These are phyloP conservation scores for Scomber scombrus DNA, from an alignment of 2,113 vertebrate genomes.

Conservation along the genomic window DNA sequence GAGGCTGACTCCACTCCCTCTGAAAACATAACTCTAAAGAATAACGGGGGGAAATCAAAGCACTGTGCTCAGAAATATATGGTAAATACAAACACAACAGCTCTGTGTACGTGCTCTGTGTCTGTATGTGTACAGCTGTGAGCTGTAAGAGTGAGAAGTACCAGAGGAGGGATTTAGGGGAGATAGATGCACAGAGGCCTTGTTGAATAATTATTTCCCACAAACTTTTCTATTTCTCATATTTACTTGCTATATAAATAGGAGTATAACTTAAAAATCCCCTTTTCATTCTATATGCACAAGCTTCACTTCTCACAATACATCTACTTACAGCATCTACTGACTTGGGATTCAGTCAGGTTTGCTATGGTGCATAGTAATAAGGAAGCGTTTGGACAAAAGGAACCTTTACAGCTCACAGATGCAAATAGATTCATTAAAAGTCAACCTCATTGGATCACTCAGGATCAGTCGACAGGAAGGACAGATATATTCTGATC, in stretches of 20 bases:
- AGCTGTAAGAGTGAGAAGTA: constrained; percentile 42
- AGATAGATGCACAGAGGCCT: constrained; percentile 33
- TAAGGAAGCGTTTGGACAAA: constrained; percentile 54
- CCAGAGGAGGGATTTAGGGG: constrained; percentile 56
- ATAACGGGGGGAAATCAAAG: constrained; percentile 55
- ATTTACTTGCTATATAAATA: constrained; percentile 32
- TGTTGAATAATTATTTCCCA: constrained; percentile 53
- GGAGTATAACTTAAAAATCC: constrained; percentile 31
- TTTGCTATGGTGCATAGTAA: constrained; percentile 56
- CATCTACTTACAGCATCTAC: constrained; percentile 19
- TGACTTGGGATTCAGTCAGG: constrained; percentile 49
- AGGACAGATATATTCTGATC: constrained; percentile 66
- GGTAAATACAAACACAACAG: constrained; percentile 50
- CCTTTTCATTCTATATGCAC: constrained; percentile 31
- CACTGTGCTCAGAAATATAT: constrained; percentile 28
- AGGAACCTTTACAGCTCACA: constrained; percentile 46
- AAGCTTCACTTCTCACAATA: constrained; percentile 44
- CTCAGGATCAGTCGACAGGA: constrained; percentile 46
- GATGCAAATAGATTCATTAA: constrained; percentile 69
- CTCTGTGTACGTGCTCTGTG: constrained; percentile 17
- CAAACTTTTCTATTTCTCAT: constrained; percentile 30
- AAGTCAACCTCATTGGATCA: constrained; percentile 48
- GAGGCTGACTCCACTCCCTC: constrained; percentile 37
- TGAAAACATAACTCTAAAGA: constrained; percentile 58
- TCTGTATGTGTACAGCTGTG: constrained; percentile 44